These are phyloP conservation scores for Protomyctophum bolini DNA, from an alignment of 2,113 vertebrate species.

Conservation along the genomic window DNA sequence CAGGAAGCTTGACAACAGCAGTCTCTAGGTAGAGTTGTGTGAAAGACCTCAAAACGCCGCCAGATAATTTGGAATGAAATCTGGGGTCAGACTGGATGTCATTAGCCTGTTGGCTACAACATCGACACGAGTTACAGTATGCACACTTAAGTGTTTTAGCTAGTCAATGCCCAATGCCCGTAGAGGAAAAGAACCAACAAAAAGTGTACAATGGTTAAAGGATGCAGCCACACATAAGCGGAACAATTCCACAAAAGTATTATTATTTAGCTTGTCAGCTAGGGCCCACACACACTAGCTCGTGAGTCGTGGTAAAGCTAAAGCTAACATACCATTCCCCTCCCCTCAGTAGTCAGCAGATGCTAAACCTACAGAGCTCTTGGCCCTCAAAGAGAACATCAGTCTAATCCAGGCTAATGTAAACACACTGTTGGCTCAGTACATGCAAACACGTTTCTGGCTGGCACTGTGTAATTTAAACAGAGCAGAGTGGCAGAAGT, in stretches of 20 bases:
- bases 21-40: slow-evolving; percentile 17
- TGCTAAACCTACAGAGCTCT: slow-evolving; percentile 25
- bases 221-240: too few species aligned
- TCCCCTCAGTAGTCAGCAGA: slow-evolving; percentile 12
- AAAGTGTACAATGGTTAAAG: too few species aligned
- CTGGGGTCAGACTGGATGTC: too few species aligned
- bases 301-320: not conserved
- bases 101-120: too few species aligned
- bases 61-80: too few species aligned
- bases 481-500: slow-evolving; percentile 2
- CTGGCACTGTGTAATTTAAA: slow-evolving; percentile 20
- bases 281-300: slow-evolving; percentile 24
- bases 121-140: too few species aligned
- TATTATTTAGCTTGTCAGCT: slow-evolving; percentile 17
- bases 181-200: too few species aligned
- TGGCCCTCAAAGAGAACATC: slow-evolving; percentile 22
- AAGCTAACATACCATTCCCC: slow-evolving; percentile 22
- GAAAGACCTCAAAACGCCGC: not conserved
- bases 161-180: too few species aligned
- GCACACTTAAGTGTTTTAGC: too few species aligned
- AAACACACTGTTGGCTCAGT: slow-evolving; percentile 23
- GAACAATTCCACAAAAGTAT: slow-evolving; percentile 33
- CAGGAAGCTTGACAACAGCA: slow-evolving; percentile 58
- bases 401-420: slow-evolving; percentile 24
- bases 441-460: slow-evolving; percentile 15